Conservation (phyloP, 2,888 invertebrate species). For the Orthosia gracilis region DNA sequence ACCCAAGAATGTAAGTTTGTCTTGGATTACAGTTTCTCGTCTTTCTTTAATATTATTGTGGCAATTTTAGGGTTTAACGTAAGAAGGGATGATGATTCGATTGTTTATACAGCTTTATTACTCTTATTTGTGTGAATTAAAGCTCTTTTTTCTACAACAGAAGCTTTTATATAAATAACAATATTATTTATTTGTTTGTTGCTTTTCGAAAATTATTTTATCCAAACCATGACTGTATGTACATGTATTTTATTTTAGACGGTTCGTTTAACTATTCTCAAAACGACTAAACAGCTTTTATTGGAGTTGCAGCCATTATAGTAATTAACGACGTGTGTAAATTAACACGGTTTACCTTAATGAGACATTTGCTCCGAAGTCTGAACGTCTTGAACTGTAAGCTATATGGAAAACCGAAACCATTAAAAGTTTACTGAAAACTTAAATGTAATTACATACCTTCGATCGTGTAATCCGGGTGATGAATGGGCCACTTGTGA, state of each 20-base stretch:
- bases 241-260: slow-evolving; percentile 1
- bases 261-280: slow-evolving; percentile 4
- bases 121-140: slow-evolving; percentile 20
- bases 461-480: not conserved
- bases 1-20: slow-evolving; percentile 81
- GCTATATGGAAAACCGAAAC: slow-evolving; percentile 29
- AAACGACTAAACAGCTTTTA: slow-evolving; percentile 22
- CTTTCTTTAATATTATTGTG: slow-evolving; percentile 73
- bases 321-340: slow-evolving; percentile 43
- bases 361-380: slow-evolving; percentile 33
- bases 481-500: slow-evolving; percentile 25
- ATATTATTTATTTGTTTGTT: not conserved
- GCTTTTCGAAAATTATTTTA: not conserved
- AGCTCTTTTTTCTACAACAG: not conserved
- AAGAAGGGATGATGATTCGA: slow-evolving; percentile 49
- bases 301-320: slow-evolving; percentile 34
- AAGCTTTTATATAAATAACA: not conserved
- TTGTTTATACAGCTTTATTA: slow-evolving; percentile 41
- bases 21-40: slow-evolving; percentile 78
- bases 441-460: slow-evolving; percentile 30
- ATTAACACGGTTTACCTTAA: slow-evolving; percentile 46
- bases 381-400: slow-evolving; percentile 37
- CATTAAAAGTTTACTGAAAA: slow-evolving; percentile 35
- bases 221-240: not conserved
- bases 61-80: slow-evolving; percentile 64